Percentiles rank a stretch among this genome's conserved stretches.
These are phyloP conservation scores for Dysdera silvatica DNA, from an alignment of 1,140 invertebrate genomes.

Conservation along the genomic window DNA sequence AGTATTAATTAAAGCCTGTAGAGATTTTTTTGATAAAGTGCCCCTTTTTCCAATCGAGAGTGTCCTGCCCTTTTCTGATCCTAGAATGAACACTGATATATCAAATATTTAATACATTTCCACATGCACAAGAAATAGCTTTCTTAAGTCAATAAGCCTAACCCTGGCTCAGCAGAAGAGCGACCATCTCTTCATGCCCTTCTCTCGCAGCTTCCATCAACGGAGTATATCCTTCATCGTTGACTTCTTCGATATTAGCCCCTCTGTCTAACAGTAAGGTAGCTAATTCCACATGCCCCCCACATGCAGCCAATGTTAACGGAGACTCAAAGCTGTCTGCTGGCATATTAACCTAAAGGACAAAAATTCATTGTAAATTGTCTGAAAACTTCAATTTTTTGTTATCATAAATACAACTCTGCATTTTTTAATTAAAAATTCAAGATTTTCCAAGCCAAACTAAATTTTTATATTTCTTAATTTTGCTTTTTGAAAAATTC, in stretches of 20 bases:
- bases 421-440: not conserved
- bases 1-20: no score
- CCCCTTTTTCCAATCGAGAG: no score
- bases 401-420: not conserved
- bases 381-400: slow-evolving; percentile 6
- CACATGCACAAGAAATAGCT: no score
- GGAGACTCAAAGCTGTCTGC: slow-evolving; percentile 99
- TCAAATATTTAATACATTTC: no score
- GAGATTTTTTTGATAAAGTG: no score
- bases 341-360: slow-evolving; percentile 83
- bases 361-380: slow-evolving; percentile 10
- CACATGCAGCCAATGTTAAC: slow-evolving; percentile 92
- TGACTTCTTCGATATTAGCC: slow-evolving; percentile 97
- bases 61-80: no score
- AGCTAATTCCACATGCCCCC: slow-evolving; percentile 94
- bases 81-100: no score
- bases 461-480: not conserved
- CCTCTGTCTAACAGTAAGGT: slow-evolving; percentile 89
- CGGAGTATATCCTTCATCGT: slow-evolving; percentile 99
- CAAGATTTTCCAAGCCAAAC: not conserved
- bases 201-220: slow-evolving; percentile 96
- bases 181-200: slow-evolving; percentile 97
- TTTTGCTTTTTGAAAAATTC: not conserved
- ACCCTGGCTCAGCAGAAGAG: slow-evolving; percentile 82
- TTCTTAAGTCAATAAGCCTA: no score